Evolutionary conservation across 1,140 invertebrate genomes (phyloP).

Genomic region (Asobara japonica): DNA sequence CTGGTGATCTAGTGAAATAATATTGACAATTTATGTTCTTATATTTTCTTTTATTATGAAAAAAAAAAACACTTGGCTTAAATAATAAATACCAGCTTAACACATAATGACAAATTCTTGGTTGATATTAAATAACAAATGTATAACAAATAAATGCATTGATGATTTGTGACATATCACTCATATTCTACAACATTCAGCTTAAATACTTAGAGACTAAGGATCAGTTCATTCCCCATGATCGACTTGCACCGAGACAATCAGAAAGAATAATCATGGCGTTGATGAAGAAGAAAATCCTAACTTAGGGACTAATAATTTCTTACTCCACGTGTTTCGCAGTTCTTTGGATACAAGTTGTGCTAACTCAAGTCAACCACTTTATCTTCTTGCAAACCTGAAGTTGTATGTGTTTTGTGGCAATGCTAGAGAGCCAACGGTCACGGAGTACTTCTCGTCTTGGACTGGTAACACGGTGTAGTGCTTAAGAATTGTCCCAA

Average conservation of each 20-base stretch:
- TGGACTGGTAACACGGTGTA: slow-evolving; percentile 74
- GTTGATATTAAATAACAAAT: slow-evolving; percentile 58
- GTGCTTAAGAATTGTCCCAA: slow-evolving; percentile 79
- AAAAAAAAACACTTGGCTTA: slow-evolving; percentile 44
- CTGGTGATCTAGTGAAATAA: not conserved
- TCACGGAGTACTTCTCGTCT: slow-evolving; percentile 65
- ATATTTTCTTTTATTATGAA: slow-evolving; percentile 13
- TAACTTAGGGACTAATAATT: slow-evolving; percentile 21
- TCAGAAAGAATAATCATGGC: slow-evolving; percentile 14
- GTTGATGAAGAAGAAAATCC: slow-evolving; percentile 17
- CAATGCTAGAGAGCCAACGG: slow-evolving; percentile 75
- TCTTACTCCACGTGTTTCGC: not conserved
- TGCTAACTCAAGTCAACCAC: not conserved
- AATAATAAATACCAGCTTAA: slow-evolving; percentile 51
- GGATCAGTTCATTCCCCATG: not conserved
- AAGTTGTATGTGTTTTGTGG: slow-evolving; percentile 74
- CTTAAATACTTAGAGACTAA: slow-evolving; percentile 3
- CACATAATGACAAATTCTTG: slow-evolving; percentile 46
- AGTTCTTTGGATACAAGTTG: not conserved
- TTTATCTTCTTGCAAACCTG: slow-evolving; percentile 67
- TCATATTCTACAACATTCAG: not conserved
- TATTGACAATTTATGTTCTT: slow-evolving; percentile 8
- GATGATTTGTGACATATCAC: not conserved
- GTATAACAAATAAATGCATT: not conserved
- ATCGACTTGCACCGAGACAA: not conserved